These are phyloP conservation scores for Hydrophis major DNA, from an alignment of 2,797 vertebrate species.

Conservation along the genomic window DNA sequence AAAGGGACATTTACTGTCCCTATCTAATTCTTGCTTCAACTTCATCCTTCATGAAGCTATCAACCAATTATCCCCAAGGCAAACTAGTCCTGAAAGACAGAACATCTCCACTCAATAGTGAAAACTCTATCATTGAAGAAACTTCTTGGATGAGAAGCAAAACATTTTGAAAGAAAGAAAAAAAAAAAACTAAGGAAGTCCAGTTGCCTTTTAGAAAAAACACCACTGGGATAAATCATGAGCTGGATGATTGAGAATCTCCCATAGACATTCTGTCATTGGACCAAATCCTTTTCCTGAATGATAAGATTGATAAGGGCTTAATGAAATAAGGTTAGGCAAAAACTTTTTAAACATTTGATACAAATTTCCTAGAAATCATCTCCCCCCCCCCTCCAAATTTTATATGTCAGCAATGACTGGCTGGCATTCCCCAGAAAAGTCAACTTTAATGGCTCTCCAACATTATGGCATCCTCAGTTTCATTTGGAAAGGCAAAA, in stretches of 20 bases:
- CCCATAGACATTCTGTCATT: too few species aligned
- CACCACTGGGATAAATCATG: too few species aligned
- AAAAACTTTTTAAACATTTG: neutral
- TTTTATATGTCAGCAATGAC: neutral
- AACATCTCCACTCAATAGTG: neutral
- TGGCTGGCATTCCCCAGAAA: neutral
- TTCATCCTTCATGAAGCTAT: neutral
- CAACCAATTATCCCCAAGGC: neutral
- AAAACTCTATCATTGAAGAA: too few species aligned
- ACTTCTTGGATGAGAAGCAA: too few species aligned
- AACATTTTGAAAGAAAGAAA: too few species aligned
- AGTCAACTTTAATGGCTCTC: neutral
- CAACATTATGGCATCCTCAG: neutral
- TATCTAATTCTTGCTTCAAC: neutral
- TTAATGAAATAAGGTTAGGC: neutral
- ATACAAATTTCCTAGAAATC: neutral
- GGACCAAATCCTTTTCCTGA: neutral
- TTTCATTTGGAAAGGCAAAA: slow-evolving; percentile 19
- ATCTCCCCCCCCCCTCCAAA: too few species aligned
- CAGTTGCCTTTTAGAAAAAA: too few species aligned
- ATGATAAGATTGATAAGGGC: neutral
- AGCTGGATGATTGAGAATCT: too few species aligned
- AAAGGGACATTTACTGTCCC: neutral
- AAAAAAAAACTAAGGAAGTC: too few species aligned
- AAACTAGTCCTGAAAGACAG: neutral